These are phyloP conservation scores for Amphipyra tragopoginis DNA, from an alignment of 2,888 invertebrate genomes.

Conservation along the genomic window DNA sequence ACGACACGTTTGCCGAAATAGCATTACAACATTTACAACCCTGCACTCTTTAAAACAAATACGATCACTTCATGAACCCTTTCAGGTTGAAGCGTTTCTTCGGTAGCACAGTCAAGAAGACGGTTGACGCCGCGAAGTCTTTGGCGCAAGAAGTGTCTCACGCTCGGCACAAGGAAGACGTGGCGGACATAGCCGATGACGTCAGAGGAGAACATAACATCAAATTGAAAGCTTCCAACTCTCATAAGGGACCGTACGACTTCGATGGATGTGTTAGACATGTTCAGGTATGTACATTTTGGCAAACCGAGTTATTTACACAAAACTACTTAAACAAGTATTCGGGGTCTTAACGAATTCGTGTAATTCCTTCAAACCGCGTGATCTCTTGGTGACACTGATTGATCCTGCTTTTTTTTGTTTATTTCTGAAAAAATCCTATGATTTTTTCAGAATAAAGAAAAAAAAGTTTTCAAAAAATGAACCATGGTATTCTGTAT, in stretches of 20 bases:
- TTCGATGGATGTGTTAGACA: constrained; percentile 97
- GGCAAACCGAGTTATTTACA: no score
- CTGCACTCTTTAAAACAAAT: not conserved
- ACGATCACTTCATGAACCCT: not conserved
- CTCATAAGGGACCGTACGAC: constrained; percentile 99
- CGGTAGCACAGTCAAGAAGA: constrained; percentile 97
- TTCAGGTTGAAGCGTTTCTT: constrained; percentile 93
- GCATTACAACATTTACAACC: no score
- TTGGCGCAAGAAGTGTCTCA: constrained; percentile 97
- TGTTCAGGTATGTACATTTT: constrained; percentile 91
- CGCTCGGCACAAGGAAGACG: constrained; percentile 96
- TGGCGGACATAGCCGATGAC: constrained; percentile 95
- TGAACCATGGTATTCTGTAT: no score
- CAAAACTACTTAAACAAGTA: no score
- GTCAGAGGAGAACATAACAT: constrained; percentile 94
- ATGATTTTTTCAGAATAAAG: no score
- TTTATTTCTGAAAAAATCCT: no score
- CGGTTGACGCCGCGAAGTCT: constrained; percentile 97
- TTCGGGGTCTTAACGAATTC: no score
- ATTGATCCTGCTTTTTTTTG: no score
- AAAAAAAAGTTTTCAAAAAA: no score
- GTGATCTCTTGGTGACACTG: no score
- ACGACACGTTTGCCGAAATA: no score
- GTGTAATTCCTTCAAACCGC: no score
- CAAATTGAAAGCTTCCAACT: constrained; percentile 97